Evolutionary conservation across 2,113 vertebrate species (phyloP), one percentile per base, ranked within the genome.

Genomic region (Mohoua ochrocephala): DNA sequence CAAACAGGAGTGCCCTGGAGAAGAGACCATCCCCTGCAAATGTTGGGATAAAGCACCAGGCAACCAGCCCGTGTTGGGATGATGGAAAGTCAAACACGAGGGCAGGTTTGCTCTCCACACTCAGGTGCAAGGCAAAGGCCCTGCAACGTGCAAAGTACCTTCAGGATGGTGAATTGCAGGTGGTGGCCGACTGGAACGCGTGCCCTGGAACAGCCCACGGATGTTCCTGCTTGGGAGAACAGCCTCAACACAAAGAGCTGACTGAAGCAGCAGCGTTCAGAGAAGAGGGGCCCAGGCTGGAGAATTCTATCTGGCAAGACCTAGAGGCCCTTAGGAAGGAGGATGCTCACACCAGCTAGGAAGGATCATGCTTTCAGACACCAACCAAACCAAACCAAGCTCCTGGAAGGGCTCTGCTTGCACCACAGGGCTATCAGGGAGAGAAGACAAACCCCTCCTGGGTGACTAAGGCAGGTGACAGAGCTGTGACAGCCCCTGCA

Each of bases 1-100:
- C 44, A 4, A 28, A 31, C 1, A 0, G 47, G 70, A 61, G 67
- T 1, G 1, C 13, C 57, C 67, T 50, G 70, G 52, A 42, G 37
- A 63, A 54, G 33, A 45, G 37, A 78, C 10, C 2, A 1, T 21
- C 23, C 63, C 39, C 35, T 28, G 16, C 24, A 12, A 15, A 20
- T 1, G 0, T 75, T 3, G 27, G 53, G 53, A 74, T 67, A 6
- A 35, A 70, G 69, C 39, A 27, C 16, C 7, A 10, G 65, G 45
- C 30, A 37, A 5, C 3, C 1, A 1, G 65, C 56, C 56, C 7
- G 0, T 2, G 24, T 1, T 3, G 3, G 57, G 80, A 3, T 3
- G 64, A 33, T 7, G 63, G 49, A 2, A 60, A 52, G 20, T 16
- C 3, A 73, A 42, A n/a, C 1, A 10, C 0, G 0, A 56, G 79